A percentile compares a stretch with the other conserved stretches of the same genome.
Conservation (phyloP, 2,888 invertebrate genomes). For the Tillus elongatus region DNA sequence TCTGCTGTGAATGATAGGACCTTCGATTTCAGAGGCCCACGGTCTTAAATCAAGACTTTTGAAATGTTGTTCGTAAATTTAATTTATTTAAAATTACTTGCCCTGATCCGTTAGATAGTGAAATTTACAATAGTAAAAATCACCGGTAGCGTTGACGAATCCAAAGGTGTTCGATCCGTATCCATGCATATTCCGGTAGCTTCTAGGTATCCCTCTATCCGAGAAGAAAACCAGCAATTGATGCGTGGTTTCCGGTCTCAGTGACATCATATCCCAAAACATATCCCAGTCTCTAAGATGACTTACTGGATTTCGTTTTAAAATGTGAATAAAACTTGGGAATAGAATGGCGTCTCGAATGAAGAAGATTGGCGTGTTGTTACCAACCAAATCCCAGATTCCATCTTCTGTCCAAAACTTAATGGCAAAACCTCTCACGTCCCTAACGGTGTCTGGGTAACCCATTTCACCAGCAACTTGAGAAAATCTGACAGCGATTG, state of each 20-base stretch:
- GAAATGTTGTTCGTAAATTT: too few relatives aligned
- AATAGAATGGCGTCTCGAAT: slow-evolving; percentile 83
- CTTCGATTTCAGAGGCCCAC: too few relatives aligned
- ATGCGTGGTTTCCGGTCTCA: slow-evolving; percentile 81
- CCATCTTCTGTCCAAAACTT: slow-evolving; percentile 92
- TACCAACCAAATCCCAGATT: slow-evolving; percentile 88
- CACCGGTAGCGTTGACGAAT: slow-evolving; percentile 65
- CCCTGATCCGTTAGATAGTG: slow-evolving; percentile 88
- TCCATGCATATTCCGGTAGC: slow-evolving; percentile 63
- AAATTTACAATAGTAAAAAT: slow-evolving; percentile 78
- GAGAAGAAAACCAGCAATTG: slow-evolving; percentile 80
- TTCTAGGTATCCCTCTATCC: slow-evolving; percentile 89
- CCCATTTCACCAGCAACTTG: slow-evolving; percentile 81
- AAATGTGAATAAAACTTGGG: slow-evolving; percentile 92
- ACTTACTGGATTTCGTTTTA: slow-evolving; percentile 90
- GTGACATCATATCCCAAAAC: slow-evolving; percentile 91
- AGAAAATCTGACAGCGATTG: slow-evolving; percentile 69
- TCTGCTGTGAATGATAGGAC: too few relatives aligned
- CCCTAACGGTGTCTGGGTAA: slow-evolving; percentile 81
- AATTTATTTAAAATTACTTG: slow-evolving; percentile 12
- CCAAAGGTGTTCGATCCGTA: slow-evolving; percentile 93
- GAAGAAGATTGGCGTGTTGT: slow-evolving; percentile 89
- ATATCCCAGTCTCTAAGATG: slow-evolving; percentile 86
- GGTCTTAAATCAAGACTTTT: too few relatives aligned
- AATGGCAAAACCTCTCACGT: slow-evolving; percentile 85